Base-by-base conservation (phyloP, 2,888 invertebrate genomes). In the Ephialtes manifestator region DNA sequence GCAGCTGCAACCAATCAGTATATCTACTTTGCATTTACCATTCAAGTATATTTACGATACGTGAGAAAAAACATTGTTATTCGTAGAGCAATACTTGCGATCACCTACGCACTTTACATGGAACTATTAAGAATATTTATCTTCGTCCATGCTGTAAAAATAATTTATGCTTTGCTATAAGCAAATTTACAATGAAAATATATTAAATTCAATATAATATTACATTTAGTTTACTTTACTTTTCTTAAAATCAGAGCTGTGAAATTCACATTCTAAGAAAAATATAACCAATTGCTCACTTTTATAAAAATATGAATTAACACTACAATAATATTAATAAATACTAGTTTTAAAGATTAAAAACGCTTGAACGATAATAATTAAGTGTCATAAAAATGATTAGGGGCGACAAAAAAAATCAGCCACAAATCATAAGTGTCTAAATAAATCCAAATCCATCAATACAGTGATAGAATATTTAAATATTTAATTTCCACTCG, bases 11-110 rank as follows among this genome's bases (percentile, higher is more conserved):
- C 35, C 39, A 39, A 10, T 39, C 63, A n/a, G 39, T 15, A 28
- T 31, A 35, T 63, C 39, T 18, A 39, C 39, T 63, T 63, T 63
- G 63, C 63, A 35, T 63, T 39, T 39, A 63, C 39, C 39, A 18
- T 11, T 18, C 4, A 39, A 24, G 18, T 10, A n/a, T 39, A 35
- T 63, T 63, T 39, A 63, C 20, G 63, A 63, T 63, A 18, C 18
- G 35, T 39, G 39, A 63, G 10, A 63, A 39, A 39, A 60, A 63
- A 63, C 39, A 63, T 43, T n/a, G 35, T 10, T 18, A 35, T 63
- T 28, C 28, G 4, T 58, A 3, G 63, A n/a, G 18, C 39, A 35
- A 18, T 35, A 18, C 11, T 39, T 63, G 35, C 18, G 63, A 39
- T 18, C 63, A 15, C 63, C 60, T 35, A 35, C 35, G 35, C 13